These are phyloP conservation scores for Dolichomitus sp. DNA, from an alignment of 2,888 invertebrate species.

Conservation along the genomic window DNA sequence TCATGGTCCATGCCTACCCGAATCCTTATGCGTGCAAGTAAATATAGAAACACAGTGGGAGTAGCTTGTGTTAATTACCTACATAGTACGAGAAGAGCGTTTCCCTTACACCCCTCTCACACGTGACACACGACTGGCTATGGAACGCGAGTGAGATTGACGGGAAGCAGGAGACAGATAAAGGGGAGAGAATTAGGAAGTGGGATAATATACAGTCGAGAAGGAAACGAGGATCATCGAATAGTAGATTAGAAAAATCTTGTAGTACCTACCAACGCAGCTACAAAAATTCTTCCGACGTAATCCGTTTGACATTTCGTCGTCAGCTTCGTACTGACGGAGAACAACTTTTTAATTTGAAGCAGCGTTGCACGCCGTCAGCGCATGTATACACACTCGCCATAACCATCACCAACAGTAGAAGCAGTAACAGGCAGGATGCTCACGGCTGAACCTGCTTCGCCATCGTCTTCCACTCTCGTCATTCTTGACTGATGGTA, in stretches of 20 bases:
- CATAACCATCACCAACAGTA: background rate
- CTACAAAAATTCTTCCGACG: constrained; percentile 43
- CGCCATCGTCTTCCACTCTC: background rate
- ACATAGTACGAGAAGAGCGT: constrained; percentile 61
- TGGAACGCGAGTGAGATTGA: constrained; percentile 51
- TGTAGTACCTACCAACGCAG: constrained; percentile 27
- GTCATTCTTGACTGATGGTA: constrained; percentile 4
- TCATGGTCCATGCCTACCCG: background rate
- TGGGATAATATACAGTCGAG: constrained; percentile 48
- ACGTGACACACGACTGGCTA: constrained; percentile 38
- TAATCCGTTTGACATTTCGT: constrained; percentile 48
- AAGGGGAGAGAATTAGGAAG: constrained; percentile 58
- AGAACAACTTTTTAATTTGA: constrained; percentile 64
- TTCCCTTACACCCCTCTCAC: constrained; percentile 46
- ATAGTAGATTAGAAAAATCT: constrained; percentile 39
- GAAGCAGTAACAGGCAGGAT: background rate
- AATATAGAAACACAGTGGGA: constrained; percentile 72
- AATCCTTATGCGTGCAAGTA: constrained; percentile 62
- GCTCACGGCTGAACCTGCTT: constrained; percentile 20
- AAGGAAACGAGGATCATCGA: constrained; percentile 19
- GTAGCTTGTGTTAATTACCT: constrained; percentile 80
- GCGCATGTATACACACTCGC: constrained; percentile 7
- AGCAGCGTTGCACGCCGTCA: constrained; percentile 23
- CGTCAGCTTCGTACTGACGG: constrained; percentile 31
- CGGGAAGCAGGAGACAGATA: constrained; percentile 43